Base-by-base conservation (phyloP, 1,140 invertebrate genomes). In the Colletes gigas region DNA sequence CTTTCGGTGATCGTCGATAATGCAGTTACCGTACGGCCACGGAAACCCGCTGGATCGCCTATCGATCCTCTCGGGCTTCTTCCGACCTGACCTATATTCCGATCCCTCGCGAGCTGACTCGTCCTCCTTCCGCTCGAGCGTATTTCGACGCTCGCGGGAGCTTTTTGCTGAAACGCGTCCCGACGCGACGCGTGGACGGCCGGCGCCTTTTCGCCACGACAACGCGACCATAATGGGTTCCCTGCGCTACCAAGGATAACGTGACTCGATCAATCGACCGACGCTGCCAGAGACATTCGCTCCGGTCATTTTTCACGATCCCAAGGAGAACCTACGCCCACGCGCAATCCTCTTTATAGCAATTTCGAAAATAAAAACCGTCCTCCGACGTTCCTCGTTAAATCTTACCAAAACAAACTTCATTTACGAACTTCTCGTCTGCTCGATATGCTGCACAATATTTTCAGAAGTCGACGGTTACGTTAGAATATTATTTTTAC, bases 1-100 rank as follows among this genome's bases (percentile, higher is more conserved):
- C 79, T 77, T 81, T 65, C 55, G 66, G 68, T 59, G 57, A 82
- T 82, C 76, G 81, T 82, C 76, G 81, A 79, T 82, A 82, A 82
- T 82, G 76, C 76, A 82, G 81, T 82, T 79, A 78, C 68, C 67
- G 60, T 50, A 21, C 59, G 30, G 21, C 52, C 59, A 4, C 21
- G 14, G 50, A 63, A 41, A 14, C 52, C 41, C 52, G 17, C 12
- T 63, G 50, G 76, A 82, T 82, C 81, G 30, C 47, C 55, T 73
- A 82, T 82, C 81, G 81, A 82, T 82, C 52, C 30, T 30, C 30
- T 30, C 8, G n/a, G 3, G 41, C 44, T 21, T 17, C 14, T n/a
- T 10, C n/a, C 78, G 76, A 78, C 81, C 41, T 82, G 81, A 82
- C 81, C 81, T 68, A 82, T 72, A 68, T 82, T 60, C 50, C 9